Base-by-base conservation (phyloP, 1,140 invertebrate genomes). In the Drosophila ogumai region DNA sequence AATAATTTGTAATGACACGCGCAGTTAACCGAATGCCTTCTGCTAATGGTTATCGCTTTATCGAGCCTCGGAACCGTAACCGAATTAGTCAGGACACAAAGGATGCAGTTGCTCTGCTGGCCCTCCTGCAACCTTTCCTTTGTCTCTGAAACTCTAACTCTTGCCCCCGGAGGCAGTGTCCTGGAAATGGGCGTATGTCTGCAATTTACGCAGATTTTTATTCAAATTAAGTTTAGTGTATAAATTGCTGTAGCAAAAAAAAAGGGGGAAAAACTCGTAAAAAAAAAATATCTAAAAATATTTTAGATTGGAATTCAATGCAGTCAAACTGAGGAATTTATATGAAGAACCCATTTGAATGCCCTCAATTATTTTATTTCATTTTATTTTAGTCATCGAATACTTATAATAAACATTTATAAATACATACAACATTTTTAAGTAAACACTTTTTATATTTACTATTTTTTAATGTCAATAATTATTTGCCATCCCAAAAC, bases 141-240 rank as follows among this genome's bases (percentile, higher is more conserved):
- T 79, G 61, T 58, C 49, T 49, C 19, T 19, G 47, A 19, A 36
- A 49, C 56, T 19, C 31, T 44, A 52, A 55, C 65, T 46, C 46
- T 28, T 49, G 44, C 38, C 8, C 12, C 19, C n/a, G 4, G n/a
- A n/a, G n/a, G 15, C 68, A 73, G 4, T 61, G 57, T 50, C 22
- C 55, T 72, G 73, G 43, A 76, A 76, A 76, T 49, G 63, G 74
- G 55, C 65, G 66, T 49, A 84, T 80, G 77, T 90, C 84, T 88
- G 84, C 81, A 81, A 90, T 81, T 88, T 88, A 88, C 77, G 65
- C 65, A 78, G 73, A 81, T 88, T 90, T 85, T 87, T 88, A 88
- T 88, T 90, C 77, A 88, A 88, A 88, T 88, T 90, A 65, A 43
- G 58, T 73, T 59, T 67, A 79, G 65, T 88, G 64, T 71, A 67